Evolutionary conservation across 2,888 invertebrate species (phyloP), one percentile per base, ranked within the genome.

Genomic region (Prostheceraeus crozeri): DNA sequence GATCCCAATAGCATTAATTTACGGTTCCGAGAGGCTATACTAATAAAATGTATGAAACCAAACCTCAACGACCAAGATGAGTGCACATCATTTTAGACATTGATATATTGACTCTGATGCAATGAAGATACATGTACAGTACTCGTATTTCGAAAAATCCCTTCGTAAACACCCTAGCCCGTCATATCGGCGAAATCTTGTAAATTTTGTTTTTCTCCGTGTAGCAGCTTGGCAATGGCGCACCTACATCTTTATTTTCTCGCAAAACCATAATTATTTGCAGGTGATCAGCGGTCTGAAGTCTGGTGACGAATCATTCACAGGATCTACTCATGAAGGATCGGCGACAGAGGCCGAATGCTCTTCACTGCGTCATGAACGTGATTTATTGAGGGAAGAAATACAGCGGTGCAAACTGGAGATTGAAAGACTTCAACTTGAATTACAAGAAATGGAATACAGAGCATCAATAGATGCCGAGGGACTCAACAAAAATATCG

Each of bases 231-330:
- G n/a, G n/a, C n/a, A n/a, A n/a, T n/a, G n/a, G n/a, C n/a, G n/a
- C n/a, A n/a, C n/a, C n/a, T n/a, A n/a, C n/a, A n/a, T n/a, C n/a
- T n/a, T n/a, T n/a, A n/a, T n/a, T n/a, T n/a, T n/a, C n/a, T n/a
- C n/a, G n/a, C n/a, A n/a, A n/a, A n/a, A n/a, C n/a, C n/a, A n/a
- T n/a, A n/a, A n/a, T n/a, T n/a, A n/a, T n/a, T 40, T 53, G 23
- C 19, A 83, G 66, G 74, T 86, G 25, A 85, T 86, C 59, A 76
- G 80, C 4, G 82, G 83, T 66, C 73, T 85, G 31, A 72, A 57
- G 69, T 23, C 71, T 71, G 56, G 70, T 69, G 0, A 65, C 69
- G 3, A 68, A 67, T 1, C 66, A 65, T 3, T 63, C 66, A 8
- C 69, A 67, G 1, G 57, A 16, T 27, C 14, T 23, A n/a, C 16